Evolutionary conservation across 2,113 vertebrate genomes (phyloP).

Genomic region (Panthera tigris): DNA sequence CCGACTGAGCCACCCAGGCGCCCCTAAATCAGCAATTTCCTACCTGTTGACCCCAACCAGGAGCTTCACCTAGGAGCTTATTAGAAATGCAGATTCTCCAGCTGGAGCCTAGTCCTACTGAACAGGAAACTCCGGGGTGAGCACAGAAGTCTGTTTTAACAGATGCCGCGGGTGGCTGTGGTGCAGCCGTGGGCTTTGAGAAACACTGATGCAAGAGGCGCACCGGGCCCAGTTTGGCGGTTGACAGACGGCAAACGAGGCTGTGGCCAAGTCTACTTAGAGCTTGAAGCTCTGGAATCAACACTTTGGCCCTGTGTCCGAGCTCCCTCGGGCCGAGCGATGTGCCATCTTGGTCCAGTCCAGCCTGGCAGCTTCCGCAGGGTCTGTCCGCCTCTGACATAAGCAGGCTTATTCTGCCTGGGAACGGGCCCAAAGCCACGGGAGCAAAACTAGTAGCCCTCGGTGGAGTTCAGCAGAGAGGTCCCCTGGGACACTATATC

Average conservation of each 20-base stretch:
- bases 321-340: neutral
- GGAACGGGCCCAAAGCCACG: neutral
- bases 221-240: neutral
- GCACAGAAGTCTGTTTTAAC: neutral
- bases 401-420: neutral
- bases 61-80: neutral
- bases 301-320: neutral
- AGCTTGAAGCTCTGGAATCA: neutral
- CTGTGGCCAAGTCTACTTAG: neutral
- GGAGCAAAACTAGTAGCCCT: neutral
- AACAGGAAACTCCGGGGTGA: neutral
- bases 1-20: neutral
- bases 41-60: neutral
- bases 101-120: neutral
- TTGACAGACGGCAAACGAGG: neutral
- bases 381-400: neutral
- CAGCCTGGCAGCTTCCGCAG: neutral
- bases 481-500: neutral
- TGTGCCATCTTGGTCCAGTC: neutral
- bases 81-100: neutral
- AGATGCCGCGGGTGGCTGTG: neutral
- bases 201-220: neutral
- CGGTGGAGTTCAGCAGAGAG: neutral
- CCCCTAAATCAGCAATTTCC: neutral
- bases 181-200: neutral